Percentiles rank a stretch among this genome's conserved stretches.
These are phyloP conservation scores for Gasteruption jaculator DNA, from an alignment of 2,888 invertebrate species.

Conservation along the genomic window DNA sequence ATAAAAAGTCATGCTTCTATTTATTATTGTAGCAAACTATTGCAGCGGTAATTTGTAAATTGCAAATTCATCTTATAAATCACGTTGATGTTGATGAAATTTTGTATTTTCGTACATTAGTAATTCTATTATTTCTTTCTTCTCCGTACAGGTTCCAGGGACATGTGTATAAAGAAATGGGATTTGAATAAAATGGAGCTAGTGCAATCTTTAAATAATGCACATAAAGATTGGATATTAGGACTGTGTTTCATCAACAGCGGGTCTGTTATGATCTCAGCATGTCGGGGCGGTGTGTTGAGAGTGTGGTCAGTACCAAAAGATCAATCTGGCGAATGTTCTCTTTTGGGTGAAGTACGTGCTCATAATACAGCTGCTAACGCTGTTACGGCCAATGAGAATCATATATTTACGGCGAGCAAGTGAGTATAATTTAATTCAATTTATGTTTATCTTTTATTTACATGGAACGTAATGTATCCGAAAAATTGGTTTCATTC, in stretches of 20 bases:
- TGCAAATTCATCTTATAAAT: no score
- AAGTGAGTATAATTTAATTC: constrained; percentile 60
- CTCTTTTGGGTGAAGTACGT: constrained; percentile 62
- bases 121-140: background rate
- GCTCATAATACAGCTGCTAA: constrained; percentile 68
- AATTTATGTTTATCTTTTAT: no score
- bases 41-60: no score
- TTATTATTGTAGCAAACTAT: no score
- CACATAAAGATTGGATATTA: constrained; percentile 85
- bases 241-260: constrained; percentile 62
- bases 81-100: no score
- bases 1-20: no score
- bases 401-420: constrained; percentile 75
- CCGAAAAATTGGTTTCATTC: no score
- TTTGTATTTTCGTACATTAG: no score
- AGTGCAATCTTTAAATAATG: constrained; percentile 69
- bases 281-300: constrained; percentile 72
- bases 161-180: constrained; percentile 85
- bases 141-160: constrained; percentile 60
- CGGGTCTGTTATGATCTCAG: constrained; percentile 62
- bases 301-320: constrained; percentile 65
- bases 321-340: constrained; percentile 61
- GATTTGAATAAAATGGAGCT: constrained; percentile 60
- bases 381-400: constrained; percentile 62
- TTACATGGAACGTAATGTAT: no score